phyloP scores from a whole-genome alignment of 2,888 invertebrate genomes.

The Melitaea athalia region DNA sequence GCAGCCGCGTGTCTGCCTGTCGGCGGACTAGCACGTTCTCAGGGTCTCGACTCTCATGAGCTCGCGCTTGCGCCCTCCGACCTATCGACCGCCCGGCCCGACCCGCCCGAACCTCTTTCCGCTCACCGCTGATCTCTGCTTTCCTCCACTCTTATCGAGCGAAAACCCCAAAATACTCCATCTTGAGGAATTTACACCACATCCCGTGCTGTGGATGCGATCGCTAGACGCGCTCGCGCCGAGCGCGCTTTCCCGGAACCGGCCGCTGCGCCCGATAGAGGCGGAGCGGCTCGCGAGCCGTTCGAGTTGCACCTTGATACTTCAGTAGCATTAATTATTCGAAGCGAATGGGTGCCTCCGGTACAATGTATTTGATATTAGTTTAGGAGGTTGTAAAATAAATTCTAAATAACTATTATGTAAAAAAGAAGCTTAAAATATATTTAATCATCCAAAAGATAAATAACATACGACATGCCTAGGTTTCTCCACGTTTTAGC shows the following conservation, averaged over 20 bases:
- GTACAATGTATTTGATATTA: not conserved
- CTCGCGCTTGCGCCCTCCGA: conserved; percentile 65
- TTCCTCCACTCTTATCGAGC: conserved; percentile 65
- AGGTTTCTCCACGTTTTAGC: too few relatives aligned
- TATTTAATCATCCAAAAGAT: not conserved
- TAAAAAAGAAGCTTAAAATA: not conserved
- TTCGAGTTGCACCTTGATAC: conserved; percentile 1
- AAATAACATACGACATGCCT: too few relatives aligned
- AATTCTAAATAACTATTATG: not conserved
- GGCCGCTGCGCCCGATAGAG: not conserved
- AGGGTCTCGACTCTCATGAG: conserved; percentile 49
- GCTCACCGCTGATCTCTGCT: conserved; percentile 52
- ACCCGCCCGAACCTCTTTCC: conserved; percentile 19
- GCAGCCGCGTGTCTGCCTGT: conserved; percentile 69
- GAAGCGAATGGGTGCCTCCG: too few relatives aligned
- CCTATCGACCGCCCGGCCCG: conserved; percentile 63
- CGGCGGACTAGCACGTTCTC: conserved; percentile 66
- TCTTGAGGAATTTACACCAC: conserved; percentile 53
- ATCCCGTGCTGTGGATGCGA: conserved; percentile 52
- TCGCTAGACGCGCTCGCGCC: not conserved
- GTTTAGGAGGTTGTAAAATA: not conserved
- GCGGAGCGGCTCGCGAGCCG: not conserved
- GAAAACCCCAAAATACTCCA: conserved; percentile 58
- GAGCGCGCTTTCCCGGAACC: not conserved
- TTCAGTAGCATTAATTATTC: not conserved